Evolutionary conservation across 1,140 invertebrate genomes (phyloP).

Genomic region (Pseudachorutes palmiensis): DNA sequence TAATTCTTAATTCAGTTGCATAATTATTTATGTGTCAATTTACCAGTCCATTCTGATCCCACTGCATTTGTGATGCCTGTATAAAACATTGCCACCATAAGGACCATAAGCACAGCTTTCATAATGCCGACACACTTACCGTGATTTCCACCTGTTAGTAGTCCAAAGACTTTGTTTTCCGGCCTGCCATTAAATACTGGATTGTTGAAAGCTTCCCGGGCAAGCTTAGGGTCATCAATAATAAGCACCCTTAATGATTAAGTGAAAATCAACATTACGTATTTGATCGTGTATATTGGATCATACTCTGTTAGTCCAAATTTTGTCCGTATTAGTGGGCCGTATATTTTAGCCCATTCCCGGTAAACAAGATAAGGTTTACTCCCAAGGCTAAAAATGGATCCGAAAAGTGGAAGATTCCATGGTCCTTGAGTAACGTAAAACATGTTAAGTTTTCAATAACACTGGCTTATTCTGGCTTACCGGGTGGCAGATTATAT

Average conservation of each 20-base stretch:
- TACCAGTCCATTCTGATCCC: background rate
- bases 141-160: background rate
- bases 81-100: background rate
- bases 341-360: background rate
- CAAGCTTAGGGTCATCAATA: background rate
- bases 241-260: background rate
- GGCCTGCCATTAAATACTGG: background rate
- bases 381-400: background rate
- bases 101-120: background rate
- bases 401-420: background rate
- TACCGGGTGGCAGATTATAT: background rate
- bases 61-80: background rate
- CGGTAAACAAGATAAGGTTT: background rate
- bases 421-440: background rate
- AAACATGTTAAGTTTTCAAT: background rate
- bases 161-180: background rate
- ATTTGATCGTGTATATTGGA: background rate
- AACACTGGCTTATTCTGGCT: background rate
- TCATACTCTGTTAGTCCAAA: background rate
- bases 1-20: background rate
- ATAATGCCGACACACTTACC: background rate
- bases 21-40: background rate
- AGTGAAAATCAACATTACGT: background rate
- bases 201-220: background rate
- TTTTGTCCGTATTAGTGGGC: background rate